Evolutionary conservation across 2,113 vertebrate species (phyloP).

Genomic region (Vicugna pacos): DNA sequence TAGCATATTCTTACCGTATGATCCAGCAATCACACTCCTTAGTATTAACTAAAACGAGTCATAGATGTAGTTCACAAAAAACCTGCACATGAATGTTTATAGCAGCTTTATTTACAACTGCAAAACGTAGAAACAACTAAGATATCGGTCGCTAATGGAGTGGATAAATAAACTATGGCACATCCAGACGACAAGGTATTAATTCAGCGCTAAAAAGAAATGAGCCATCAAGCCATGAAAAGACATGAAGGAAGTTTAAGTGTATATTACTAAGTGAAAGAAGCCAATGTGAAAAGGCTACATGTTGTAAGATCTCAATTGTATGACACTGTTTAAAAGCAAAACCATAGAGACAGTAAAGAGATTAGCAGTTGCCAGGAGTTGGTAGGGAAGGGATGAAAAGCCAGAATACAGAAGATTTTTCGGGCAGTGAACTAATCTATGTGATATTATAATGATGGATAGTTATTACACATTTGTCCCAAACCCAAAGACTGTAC

Average conservation of each 20-base stretch:
- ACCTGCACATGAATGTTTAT: not conserved
- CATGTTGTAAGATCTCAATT: not conserved
- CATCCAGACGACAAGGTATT: not conserved
- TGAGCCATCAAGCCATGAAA: not conserved
- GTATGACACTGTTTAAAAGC: not conserved
- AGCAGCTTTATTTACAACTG: conserved; percentile 8
- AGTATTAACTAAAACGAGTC: not conserved
- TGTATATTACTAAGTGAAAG: not conserved
- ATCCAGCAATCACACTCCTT: not conserved
- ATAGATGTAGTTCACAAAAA: not conserved
- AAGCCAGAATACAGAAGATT: not conserved
- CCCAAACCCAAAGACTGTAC: not conserved
- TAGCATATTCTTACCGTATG: not conserved
- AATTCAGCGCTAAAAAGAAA: not conserved
- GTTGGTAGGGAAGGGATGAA: not conserved
- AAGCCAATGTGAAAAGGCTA: not conserved
- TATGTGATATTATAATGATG: not conserved
- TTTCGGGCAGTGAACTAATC: not conserved
- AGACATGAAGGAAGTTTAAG: not conserved
- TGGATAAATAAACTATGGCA: conserved; percentile 13
- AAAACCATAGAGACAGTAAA: not conserved
- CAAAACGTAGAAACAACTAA: not conserved
- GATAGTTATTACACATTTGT: not conserved
- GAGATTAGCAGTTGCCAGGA: not conserved
- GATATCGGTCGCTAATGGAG: not conserved